Percentiles rank a stretch among this genome's conserved stretches.
Evolutionary conservation across 1,140 invertebrate genomes (phyloP).

Genomic region (Trichonephila inaurata): DNA sequence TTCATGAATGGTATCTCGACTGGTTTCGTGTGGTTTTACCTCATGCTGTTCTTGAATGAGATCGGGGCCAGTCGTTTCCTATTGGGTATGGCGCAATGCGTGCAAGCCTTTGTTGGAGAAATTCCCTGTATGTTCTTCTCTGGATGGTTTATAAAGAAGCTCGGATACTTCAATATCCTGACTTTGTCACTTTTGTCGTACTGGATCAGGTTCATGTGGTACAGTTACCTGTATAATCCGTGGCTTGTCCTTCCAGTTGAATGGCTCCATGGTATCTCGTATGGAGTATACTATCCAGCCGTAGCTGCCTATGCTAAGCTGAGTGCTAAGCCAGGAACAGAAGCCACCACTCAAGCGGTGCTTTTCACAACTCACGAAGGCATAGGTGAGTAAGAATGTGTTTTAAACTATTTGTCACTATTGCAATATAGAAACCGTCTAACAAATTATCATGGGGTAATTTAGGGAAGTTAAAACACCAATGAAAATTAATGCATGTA

Average conservation of each 20-base stretch:
- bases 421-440: too few species aligned
- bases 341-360: conserved; percentile 88
- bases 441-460: too few species aligned
- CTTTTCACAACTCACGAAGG: conserved; percentile 80
- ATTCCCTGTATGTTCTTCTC: conserved; percentile 93
- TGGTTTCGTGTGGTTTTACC: conserved; percentile 16
- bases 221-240: conserved; percentile 87
- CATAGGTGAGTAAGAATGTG: conserved; percentile 60
- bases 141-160: conserved; percentile 88
- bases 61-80: conserved; percentile 35
- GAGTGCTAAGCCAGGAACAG: conserved; percentile 90
- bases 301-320: conserved; percentile 94
- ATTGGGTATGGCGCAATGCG: neutral
- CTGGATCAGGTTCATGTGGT: conserved; percentile 87
- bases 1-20: conserved; percentile 45
- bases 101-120: conserved; percentile 91
- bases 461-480: too few species aligned
- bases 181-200: conserved; percentile 88
- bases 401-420: too few species aligned
- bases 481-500: too few species aligned
- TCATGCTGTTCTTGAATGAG: neutral
- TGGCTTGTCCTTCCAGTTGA: conserved; percentile 92
- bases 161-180: conserved; percentile 92
- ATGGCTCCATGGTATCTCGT: conserved; percentile 91
- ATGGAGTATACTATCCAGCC: conserved; percentile 92